phyloP scores from a whole-genome alignment of 2,113 vertebrate species.

The Phaethon lepturus region DNA sequence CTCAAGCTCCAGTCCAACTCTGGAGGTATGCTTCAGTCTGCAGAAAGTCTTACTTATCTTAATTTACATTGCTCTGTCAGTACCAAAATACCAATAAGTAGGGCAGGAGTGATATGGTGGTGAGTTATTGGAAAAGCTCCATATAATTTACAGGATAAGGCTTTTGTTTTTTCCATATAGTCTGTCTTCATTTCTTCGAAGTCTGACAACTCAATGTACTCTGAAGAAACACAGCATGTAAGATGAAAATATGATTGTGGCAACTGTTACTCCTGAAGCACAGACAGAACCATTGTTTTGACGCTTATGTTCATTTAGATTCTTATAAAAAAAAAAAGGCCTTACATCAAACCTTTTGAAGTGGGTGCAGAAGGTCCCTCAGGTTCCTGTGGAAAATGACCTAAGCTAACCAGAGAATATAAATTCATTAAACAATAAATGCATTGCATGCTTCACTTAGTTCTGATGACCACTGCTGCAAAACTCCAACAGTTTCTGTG shows the following conservation, averaged over 20 bases:
- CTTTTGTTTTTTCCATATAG: neutral
- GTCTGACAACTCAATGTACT: neutral
- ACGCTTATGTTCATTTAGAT: neutral
- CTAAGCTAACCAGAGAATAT: neutral
- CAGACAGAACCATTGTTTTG: neutral
- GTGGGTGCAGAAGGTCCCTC: neutral
- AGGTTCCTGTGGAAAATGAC: neutral
- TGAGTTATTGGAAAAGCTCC: neutral
- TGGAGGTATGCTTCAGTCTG: neutral
- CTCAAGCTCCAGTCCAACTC: neutral
- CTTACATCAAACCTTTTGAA: neutral
- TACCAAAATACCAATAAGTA: neutral
- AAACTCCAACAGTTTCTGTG: neutral
- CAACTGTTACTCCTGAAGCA: neutral
- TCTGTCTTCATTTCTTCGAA: neutral
- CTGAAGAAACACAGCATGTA: neutral
- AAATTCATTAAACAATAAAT: neutral
- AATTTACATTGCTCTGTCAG: neutral
- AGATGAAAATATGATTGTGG: neutral
- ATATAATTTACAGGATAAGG: neutral
- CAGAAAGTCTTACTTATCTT: neutral
- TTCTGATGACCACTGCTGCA: neutral
- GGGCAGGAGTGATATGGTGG: neutral
- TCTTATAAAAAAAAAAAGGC: neutral
- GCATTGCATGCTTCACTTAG: neutral